Base-by-base conservation (phyloP, 1,140 invertebrate genomes). In the Brachionus calyciflorus region DNA sequence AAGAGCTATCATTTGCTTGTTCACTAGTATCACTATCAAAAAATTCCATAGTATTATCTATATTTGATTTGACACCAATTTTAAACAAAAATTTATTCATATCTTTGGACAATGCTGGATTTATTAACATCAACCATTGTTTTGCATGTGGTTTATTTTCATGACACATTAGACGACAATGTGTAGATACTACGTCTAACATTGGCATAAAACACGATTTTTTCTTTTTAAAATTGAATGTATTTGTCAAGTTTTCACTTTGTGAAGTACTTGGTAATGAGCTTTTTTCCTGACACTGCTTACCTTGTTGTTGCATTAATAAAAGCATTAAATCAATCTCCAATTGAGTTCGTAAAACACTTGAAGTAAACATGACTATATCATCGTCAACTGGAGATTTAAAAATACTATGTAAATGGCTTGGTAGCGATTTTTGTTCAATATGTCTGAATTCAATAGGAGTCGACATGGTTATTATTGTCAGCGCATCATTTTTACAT, bases 161-260 rank as follows among this genome's bases (percentile, higher is more conserved):
- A 24, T 55, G 46, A 14, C 69, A 51, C 69, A 73, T 49, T 10
- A 73, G n/a, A 14, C 69, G 51, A 41, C 51, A 51, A 55, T 73
- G 51, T 49, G 51, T 49, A 12, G 46, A 49, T n/a, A 73, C 41
- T 4, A 73, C 51, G 14, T 73, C 69, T 28, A 73, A 14, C 24
- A 73, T 30, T 33, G 69, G 69, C n/a, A 73, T 90, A 80, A 95
- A 92, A 84, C 92, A 93, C 79, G 93, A 91, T 78, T 92, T 89
- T 83, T 92, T 92, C 33, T 57, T 41, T 41, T 53, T 77, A 46
- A 79, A 77, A 60, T 79, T 53, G 33, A 78, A 30, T 76, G 78
- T 79, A 5, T 65, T 65, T 26, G 80, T 77, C 60, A 78, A 78
- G 9, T 94, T 85, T 1, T 88, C 89, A n/a, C 92, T 92, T 40